Conservation (phyloP, 2,113 vertebrate genomes). For the Pteruthius melanotis region DNA sequence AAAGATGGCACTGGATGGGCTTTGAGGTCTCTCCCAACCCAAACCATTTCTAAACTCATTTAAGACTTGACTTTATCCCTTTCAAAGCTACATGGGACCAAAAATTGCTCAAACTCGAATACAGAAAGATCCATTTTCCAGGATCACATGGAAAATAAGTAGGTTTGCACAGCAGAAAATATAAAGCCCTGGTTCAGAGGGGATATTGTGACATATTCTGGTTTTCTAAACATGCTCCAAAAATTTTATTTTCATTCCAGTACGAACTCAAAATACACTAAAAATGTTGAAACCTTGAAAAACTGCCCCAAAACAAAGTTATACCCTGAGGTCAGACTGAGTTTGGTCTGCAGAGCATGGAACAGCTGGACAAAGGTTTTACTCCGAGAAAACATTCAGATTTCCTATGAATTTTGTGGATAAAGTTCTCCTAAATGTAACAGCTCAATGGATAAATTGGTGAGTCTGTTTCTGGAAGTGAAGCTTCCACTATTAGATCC, state of each 20-base stretch:
- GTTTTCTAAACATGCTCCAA: neutral
- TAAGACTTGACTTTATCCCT: neutral
- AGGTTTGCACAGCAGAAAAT: neutral
- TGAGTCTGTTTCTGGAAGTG: neutral
- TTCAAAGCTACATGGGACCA: neutral
- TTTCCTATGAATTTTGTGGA: neutral
- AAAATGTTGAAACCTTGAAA: neutral
- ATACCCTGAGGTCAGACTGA: neutral
- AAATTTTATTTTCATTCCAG: neutral
- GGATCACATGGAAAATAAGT: neutral
- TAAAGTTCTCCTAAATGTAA: neutral
- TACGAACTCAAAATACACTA: neutral
- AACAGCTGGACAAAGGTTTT: neutral
- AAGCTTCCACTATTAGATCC: neutral
- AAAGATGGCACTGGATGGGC: accelerated
- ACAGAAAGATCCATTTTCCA: neutral
- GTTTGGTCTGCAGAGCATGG: neutral
- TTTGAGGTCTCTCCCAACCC: accelerated
- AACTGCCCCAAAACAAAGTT: neutral
- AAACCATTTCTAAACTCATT: neutral
- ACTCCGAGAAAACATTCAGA: neutral
- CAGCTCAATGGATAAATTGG: neutral
- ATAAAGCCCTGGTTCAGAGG: neutral
- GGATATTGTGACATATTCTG: neutral
- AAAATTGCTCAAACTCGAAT: neutral